Evolutionary conservation across 1,140 invertebrate species (phyloP), one percentile per base, ranked within the genome.

Genomic region (Scaptomyza hsui): DNA sequence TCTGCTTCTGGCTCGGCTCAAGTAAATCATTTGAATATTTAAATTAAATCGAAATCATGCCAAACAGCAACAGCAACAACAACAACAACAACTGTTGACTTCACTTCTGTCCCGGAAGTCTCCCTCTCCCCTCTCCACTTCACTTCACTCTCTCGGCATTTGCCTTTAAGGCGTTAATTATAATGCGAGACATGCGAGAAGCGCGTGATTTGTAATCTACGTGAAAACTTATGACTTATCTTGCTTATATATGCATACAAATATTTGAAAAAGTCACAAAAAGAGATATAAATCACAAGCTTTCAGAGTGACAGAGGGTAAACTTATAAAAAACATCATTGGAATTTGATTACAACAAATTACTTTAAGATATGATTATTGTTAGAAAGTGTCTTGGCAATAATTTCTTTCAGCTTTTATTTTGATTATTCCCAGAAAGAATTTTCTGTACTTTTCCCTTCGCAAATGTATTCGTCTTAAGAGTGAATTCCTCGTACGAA

Each of bases 21-120:
- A 85, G 79, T 72, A 81, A 85, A 80, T 80, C 81, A 77, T 85
- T 85, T 85, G 64, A 85, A 80, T 85, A 85, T 86, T 85, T 85
- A 85, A 85, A 86, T 85, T 86, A 69, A 86, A 80, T 85, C 81
- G 68, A 51, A 59, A 72, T 65, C 56, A 51, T 51, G 72, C 62
- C 73, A 79, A 52, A 37, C 32, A 37, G 12, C 48, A 49, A 65
- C 75, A 49, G 44, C 70, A 70, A 49, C 53, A 70, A 52, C 51
- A 72, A 68, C 37, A 26, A 10, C 12, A 32, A 0, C 4, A 35
- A 39, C 37, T 6, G 21, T 24, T 6, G 15, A 39, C 15, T 10
- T 4, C 62, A 21, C 44, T 51, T n/a, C 45, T 52, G n/a, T 21
- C 26, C 62, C 52, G 68, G 68, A 72, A 52, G 62, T 55, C 44